phyloP scores from a whole-genome alignment of 2,797 vertebrate genomes.

The Capromys pilorides region DNA sequence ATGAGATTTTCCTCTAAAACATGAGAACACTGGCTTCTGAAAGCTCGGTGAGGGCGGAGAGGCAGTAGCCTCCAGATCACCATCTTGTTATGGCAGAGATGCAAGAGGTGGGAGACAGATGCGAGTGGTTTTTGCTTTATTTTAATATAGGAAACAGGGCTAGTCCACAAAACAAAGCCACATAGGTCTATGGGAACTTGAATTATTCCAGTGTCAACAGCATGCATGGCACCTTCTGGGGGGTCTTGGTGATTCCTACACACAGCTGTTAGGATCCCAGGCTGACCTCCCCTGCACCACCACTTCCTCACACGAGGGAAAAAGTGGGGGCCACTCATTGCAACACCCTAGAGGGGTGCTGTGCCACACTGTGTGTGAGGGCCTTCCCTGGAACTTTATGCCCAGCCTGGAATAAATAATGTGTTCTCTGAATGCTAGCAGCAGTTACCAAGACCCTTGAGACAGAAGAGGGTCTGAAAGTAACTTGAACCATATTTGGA shows the following conservation, averaged over 20 bases:
- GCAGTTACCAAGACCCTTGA: neutral
- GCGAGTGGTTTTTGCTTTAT: neutral
- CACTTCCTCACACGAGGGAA: neutral
- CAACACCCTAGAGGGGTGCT: too few species aligned
- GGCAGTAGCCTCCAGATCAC: neutral
- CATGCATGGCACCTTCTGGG: neutral
- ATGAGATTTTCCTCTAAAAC: constrained; percentile 45
- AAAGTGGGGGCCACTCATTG: neutral
- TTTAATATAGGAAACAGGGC: neutral
- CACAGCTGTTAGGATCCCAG: neutral
- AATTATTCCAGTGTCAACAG: neutral
- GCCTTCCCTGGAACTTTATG: neutral
- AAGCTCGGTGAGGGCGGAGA: neutral
- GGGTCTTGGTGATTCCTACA: neutral
- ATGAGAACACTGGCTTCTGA: constrained; percentile 1
- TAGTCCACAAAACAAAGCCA: neutral
- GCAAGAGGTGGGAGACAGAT: neutral
- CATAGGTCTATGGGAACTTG: neutral
- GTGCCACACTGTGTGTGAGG: neutral
- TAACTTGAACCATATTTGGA: neutral
- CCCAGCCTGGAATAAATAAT: neutral
- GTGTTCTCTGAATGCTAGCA: neutral
- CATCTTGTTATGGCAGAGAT: neutral
- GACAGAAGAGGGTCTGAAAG: neutral
- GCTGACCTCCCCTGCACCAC: neutral